Percentiles rank a stretch among this genome's conserved stretches.
These are phyloP conservation scores for Acleris emargana DNA, from an alignment of 2,888 invertebrate genomes.

Conservation along the genomic window DNA sequence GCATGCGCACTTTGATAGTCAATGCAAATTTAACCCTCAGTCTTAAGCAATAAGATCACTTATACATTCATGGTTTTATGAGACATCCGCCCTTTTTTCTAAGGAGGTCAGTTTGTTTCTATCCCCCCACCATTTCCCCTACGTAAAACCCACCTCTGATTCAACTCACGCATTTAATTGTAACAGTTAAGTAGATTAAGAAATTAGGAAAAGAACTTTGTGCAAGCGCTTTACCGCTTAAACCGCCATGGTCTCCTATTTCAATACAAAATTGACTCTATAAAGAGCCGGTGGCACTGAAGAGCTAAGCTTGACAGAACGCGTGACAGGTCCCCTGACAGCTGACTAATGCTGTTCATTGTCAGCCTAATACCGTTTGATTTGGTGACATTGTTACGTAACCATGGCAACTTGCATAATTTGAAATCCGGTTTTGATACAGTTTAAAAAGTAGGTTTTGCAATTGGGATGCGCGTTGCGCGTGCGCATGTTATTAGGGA, in stretches of 20 bases:
- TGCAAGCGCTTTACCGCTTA: constrained; percentile 1
- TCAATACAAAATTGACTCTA: too few species aligned
- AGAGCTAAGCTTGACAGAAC: constrained; percentile 29
- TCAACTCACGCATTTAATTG: constrained; percentile 7
- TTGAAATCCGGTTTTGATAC: constrained; percentile 2
- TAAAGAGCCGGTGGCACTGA: too few species aligned
- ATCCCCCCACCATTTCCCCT: neutral
- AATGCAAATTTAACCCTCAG: too few species aligned
- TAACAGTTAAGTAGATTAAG: constrained; percentile 35
- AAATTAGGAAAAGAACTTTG: constrained; percentile 32
- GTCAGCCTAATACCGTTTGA: constrained; percentile 36
- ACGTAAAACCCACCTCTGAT: neutral
- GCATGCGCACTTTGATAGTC: too few species aligned
- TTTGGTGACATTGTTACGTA: constrained; percentile 33
- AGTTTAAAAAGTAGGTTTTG: neutral
- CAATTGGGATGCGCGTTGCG: constrained; percentile 15
- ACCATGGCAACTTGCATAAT: constrained; percentile 14
- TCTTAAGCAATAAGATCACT: too few species aligned
- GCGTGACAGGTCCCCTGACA: constrained; percentile 33
- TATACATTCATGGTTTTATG: too few species aligned
- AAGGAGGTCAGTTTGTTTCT: neutral
- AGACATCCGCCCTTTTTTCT: too few species aligned
- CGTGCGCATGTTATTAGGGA: neutral
- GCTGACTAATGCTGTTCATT: constrained; percentile 34
- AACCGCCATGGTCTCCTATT: too few species aligned